Evolutionary conservation across 1,140 invertebrate genomes (phyloP), one percentile per base, ranked within the genome.

Genomic region (Platorchestia sp.): DNA sequence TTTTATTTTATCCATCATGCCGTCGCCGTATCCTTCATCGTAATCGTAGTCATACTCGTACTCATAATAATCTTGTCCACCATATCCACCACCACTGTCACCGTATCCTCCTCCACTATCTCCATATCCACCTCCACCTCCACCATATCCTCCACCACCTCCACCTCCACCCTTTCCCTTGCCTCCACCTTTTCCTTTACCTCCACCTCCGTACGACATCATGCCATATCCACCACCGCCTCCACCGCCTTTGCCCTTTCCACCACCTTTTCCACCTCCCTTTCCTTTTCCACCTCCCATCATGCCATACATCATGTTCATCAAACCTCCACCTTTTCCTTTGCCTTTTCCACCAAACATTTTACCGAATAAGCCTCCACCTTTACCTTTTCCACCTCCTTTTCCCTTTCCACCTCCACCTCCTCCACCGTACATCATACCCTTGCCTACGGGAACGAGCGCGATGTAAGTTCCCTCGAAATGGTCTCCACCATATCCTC

Each of bases 231-330:
- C 95, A 90, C 95, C 95, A 59, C 93, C 36, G 89, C 45, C 40
- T 14, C 89, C 91, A 90, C 51, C 51, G 95, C 53, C 45, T 90
- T 89, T n/a, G 47, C 45, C n/a, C 19, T 51, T 51, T 41, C 95
- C 45, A 95, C 90, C 59, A 3, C 95, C 43, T 53, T 90, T 45
- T 6, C 89, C 95, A 0, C 95, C 95, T 86, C 41, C 95, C 75
- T 47, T 87, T 22, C 27, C 95, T 86, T 95, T 95, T 45, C 95
- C 96, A 41, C 96, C 95, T 51, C 95, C 90, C 45, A 95, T 89
- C 89, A 95, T 95, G 43, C 96, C 96, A 36, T 86, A 47, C 47
- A 90, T 95, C 95, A 87, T 95, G 22, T 53, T 47, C 45, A 91
- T 95, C 3, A 89, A 86, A 95, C 89, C 47, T 41, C 87, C 93